Evolutionary conservation across 1,140 invertebrate species (phyloP).

Genomic region (Schlechtendalia chinensis): DNA sequence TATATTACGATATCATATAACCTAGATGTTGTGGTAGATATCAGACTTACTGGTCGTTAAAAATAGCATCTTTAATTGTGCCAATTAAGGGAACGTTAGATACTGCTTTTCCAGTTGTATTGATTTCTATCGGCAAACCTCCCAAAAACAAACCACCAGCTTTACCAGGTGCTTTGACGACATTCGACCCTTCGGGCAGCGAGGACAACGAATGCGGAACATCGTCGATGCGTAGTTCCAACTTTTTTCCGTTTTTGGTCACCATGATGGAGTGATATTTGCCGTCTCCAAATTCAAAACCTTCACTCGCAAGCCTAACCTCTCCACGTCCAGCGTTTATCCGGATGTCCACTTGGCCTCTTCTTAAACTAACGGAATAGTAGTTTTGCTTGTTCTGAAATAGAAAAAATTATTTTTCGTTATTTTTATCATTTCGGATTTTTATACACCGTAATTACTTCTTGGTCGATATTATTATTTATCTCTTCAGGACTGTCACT

Average conservation of each 20-base stretch:
- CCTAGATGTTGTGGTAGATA: background rate
- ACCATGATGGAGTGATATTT: conserved; percentile 59
- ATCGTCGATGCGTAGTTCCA: conserved; percentile 71
- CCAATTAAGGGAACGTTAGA: conserved; percentile 64
- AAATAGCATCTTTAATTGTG: conserved; percentile 75
- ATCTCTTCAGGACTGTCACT: conserved; percentile 54
- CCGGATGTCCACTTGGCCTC: conserved; percentile 67
- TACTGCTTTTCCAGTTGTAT: conserved; percentile 60
- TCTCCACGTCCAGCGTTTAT: conserved; percentile 69
- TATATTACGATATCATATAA: background rate
- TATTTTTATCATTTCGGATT: no score
- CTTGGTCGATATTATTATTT: conserved; percentile 54
- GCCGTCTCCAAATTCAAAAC: conserved; percentile 57
- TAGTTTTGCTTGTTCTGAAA: conserved; percentile 62
- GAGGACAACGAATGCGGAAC: conserved; percentile 58
- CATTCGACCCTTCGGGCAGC: conserved; percentile 60
- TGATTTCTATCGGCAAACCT: conserved; percentile 60
- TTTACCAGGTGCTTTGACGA: conserved; percentile 60
- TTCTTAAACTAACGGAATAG: conserved; percentile 67
- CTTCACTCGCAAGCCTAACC: conserved; percentile 56
- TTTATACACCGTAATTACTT: conserved; percentile 51
- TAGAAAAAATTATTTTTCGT: no score
- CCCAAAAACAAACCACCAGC: conserved; percentile 58
- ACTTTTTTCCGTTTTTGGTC: conserved; percentile 59
- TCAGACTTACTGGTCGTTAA: conserved; percentile 70